Evolutionary conservation across 1,140 invertebrate species (phyloP), one percentile per base, ranked within the genome.

Genomic region (Ruditapes philippinarum): DNA sequence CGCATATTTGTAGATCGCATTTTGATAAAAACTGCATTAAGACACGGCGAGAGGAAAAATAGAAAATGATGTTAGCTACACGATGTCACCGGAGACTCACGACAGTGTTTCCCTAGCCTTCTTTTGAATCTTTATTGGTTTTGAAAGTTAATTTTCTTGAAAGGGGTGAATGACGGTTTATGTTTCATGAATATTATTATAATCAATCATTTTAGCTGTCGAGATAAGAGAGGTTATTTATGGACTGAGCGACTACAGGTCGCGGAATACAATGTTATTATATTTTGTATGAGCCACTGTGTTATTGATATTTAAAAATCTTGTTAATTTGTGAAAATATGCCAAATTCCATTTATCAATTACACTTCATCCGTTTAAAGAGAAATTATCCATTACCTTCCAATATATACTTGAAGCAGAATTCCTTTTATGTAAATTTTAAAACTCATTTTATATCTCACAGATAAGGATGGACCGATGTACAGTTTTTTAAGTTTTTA

Each of bases 121-220:
- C 45, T 45, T 68, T 62, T 62, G 31, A 68, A 5, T 28, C 57
- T 79, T 87, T 87, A 87, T 87, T 87, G 73, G 84, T 87, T 87
- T 87, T 87, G 84, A 87, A 87, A 87, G 84, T 87, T 87, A 87
- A 87, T 87, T 87, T 87, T 87, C 54, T 28, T 87, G 84, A 87
- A 87, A 87, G 84, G 60, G 22, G 17, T 79, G 73, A 62, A 31
- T 49, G 57, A n/a, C 73, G 84, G 68, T 79, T 79, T 87, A 87
- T 87, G 68, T 87, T 87, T 87, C 84, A 79, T 87, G 84, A 87
- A 87, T 87, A 87, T 79, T 65, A 87, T 87, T 87, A 87, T 49
- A 79, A 87, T 87, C 84, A 87, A 87, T 87, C 84, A 87, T 87
- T 62, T 78, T 70, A 79, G 33, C 73, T 87, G 84, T 87, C 84